Percentiles rank a stretch among this genome's conserved stretches.
Conservation (phyloP, 2,113 vertebrate species). For the Vicugna pacos region DNA sequence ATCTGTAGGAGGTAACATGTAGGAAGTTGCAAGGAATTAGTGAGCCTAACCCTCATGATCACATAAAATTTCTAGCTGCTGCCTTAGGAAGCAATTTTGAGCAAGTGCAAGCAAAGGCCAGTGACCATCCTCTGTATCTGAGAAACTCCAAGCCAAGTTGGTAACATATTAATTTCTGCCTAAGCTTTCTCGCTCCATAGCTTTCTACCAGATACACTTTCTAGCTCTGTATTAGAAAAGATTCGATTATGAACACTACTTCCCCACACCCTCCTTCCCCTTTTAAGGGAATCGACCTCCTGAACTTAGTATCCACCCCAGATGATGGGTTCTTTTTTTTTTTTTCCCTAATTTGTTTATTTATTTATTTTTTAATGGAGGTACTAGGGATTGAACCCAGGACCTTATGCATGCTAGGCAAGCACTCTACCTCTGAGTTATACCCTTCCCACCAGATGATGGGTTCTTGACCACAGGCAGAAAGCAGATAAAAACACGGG, state of each 20-base stretch:
- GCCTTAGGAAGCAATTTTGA: not conserved
- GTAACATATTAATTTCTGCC: not conserved
- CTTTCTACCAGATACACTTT: not conserved
- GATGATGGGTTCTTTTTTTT: not conserved
- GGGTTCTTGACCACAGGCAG: not conserved
- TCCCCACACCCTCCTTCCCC: too few relatives aligned
- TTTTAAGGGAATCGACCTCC: not conserved
- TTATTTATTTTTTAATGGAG: too few relatives aligned
- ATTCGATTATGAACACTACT: not conserved
- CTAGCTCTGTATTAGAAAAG: not conserved
- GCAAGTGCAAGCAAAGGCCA: not conserved
- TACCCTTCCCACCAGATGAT: not conserved
- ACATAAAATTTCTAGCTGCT: not conserved
- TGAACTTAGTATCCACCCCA: not conserved
- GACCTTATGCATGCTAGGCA: too few relatives aligned
- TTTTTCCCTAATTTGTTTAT: too few relatives aligned
- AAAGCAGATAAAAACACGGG: not conserved
- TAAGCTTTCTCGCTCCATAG: not conserved
- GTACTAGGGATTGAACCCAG: too few relatives aligned
- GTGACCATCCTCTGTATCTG: not conserved
- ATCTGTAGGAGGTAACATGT: not conserved
- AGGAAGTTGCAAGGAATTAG: not conserved
- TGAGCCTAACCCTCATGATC: not conserved
- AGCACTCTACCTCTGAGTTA: too few relatives aligned
- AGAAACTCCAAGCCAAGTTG: not conserved